Conservation (phyloP, 1,140 invertebrate species). For the Ditylenchus dipsaci region DNA sequence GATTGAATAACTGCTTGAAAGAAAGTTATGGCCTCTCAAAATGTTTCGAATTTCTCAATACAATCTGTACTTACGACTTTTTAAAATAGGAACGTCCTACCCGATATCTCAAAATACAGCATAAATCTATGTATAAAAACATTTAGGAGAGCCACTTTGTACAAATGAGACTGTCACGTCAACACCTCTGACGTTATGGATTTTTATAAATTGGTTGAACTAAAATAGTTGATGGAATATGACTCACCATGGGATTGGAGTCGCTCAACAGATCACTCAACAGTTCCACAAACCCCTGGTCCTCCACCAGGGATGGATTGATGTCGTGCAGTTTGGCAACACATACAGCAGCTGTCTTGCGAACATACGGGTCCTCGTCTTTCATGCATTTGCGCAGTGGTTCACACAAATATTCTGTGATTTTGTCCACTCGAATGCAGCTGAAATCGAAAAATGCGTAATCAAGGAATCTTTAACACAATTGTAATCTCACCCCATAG, state of each 20-base stretch:
- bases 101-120: too few relatives aligned
- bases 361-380: slow-evolving; percentile 98
- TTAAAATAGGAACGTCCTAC: too few relatives aligned
- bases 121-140: too few relatives aligned
- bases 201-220: too few relatives aligned
- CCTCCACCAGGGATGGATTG: slow-evolving; percentile 91
- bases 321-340: slow-evolving; percentile 97
- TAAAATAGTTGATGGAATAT: too few relatives aligned
- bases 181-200: too few relatives aligned
- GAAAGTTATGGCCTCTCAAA: too few relatives aligned
- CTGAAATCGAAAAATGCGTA: not conserved
- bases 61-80: too few relatives aligned
- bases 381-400: slow-evolving; percentile 94
- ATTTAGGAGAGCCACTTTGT: too few relatives aligned
- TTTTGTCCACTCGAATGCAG: slow-evolving; percentile 98
- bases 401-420: slow-evolving; percentile 98
- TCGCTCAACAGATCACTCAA: slow-evolving; percentile 93
- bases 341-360: slow-evolving; percentile 98
- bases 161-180: too few relatives aligned
- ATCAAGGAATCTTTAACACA: slow-evolving; percentile 1
- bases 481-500: slow-evolving; percentile 73
- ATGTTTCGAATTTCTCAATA: too few relatives aligned
- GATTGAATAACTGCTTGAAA: too few relatives aligned
- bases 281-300: slow-evolving; percentile 95
- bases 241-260: slow-evolving; percentile 96